These are phyloP conservation scores for Pseudopodoces humilis DNA, from an alignment of 2,113 vertebrate genomes.

Conservation along the genomic window DNA sequence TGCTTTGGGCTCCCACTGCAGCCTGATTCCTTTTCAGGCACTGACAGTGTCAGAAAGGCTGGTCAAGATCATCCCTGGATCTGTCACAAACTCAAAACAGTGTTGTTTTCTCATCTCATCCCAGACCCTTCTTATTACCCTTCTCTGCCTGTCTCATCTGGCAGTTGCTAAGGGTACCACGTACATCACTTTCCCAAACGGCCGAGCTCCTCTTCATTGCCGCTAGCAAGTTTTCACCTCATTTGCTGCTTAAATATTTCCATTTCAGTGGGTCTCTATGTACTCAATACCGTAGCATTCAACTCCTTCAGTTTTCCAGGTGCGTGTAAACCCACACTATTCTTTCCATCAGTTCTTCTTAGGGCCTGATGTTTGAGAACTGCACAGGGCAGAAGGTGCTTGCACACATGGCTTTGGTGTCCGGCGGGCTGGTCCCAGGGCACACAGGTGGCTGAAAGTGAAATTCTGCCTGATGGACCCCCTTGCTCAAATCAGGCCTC, in stretches of 20 bases:
- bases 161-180: neutral
- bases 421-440: fast-evolving
- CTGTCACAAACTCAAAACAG: neutral
- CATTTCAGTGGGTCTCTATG: neutral
- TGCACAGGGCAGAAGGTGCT: neutral
- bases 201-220: neutral
- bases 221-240: neutral
- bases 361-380: neutral
- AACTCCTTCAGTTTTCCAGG: neutral
- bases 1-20: neutral
- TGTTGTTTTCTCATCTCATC: neutral
- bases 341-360: neutral
- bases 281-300: neutral
- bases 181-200: neutral
- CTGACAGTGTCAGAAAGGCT: neutral
- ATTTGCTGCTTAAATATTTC: neutral
- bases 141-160: neutral
- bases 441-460: neutral
- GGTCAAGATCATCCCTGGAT: neutral
- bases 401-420: fast-evolving
- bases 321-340: neutral
- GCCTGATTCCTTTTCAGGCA: neutral
- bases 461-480: neutral
- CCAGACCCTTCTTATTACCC: neutral
- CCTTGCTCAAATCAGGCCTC: neutral